phyloP scores from a whole-genome alignment of 2,113 vertebrate species.

The Ibidorhyncha struthersii region DNA sequence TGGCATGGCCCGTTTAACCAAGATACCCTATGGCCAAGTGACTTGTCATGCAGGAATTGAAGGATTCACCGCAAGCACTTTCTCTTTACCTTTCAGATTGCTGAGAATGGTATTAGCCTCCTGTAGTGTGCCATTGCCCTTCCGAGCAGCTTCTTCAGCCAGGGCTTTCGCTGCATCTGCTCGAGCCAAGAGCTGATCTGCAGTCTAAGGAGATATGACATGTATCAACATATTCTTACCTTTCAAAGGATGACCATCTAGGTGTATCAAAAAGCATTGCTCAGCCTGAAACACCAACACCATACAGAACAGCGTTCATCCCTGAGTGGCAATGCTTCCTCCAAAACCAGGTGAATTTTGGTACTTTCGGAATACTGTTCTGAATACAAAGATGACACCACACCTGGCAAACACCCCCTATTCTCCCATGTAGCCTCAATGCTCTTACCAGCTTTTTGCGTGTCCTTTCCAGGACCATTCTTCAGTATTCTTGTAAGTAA shows the following conservation, averaged over 20 bases:
- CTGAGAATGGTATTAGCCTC: conserved; percentile 92
- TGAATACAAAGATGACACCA: not conserved
- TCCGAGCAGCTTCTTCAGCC: conserved; percentile 92
- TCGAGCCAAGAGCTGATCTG: conserved; percentile 93
- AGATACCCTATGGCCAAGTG: not conserved
- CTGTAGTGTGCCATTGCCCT: conserved; percentile 85
- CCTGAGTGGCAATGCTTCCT: not conserved
- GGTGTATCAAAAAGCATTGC: not conserved
- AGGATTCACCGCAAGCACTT: not conserved
- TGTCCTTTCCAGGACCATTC: not conserved
- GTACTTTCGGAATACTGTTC: not conserved
- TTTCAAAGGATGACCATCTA: not conserved
- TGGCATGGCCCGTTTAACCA: not conserved
- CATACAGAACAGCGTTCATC: not conserved
- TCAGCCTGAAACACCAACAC: not conserved
- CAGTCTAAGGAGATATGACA: conserved; percentile 80
- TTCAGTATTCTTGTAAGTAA: not conserved
- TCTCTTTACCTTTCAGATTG: conserved; percentile 86
- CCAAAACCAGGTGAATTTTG: not conserved
- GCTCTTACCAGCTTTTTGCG: not conserved
- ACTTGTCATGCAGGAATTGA: not conserved
- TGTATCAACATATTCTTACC: not conserved
- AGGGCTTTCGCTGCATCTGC: conserved; percentile 94
- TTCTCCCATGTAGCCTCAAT: not conserved
- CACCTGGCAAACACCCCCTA: not conserved